A percentile compares a stretch with the other conserved stretches of the same genome.
These are phyloP conservation scores for Chymomyza costata DNA, from an alignment of 1,140 invertebrate species.

Conservation along the genomic window DNA sequence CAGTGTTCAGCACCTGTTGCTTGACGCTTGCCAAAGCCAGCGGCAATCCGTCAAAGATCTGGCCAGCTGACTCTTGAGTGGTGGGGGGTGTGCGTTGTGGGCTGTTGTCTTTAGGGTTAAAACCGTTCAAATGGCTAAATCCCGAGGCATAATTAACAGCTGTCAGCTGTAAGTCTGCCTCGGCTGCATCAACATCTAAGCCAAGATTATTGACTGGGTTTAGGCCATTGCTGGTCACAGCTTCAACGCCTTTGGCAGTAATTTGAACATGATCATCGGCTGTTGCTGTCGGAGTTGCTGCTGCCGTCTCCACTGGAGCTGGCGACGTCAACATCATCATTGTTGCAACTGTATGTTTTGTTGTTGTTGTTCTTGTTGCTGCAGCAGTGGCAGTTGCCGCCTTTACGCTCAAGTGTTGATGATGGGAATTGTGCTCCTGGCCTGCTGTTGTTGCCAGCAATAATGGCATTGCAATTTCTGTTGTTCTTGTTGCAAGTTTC, in stretches of 20 bases:
- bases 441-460: slow-evolving; percentile 41
- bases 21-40: slow-evolving; percentile 5
- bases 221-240: slow-evolving; percentile 3
- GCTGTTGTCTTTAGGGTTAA: slow-evolving; percentile 57
- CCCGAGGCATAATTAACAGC: slow-evolving; percentile 64
- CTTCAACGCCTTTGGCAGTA: slow-evolving; percentile 63
- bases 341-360: slow-evolving; percentile 21
- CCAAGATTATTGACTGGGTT: slow-evolving; percentile 54
- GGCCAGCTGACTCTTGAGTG: too few relatives aligned
- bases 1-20: slow-evolving; percentile 19
- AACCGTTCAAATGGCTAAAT: slow-evolving; percentile 69
- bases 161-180: slow-evolving; percentile 29
- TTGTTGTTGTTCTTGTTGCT: slow-evolving; percentile 24
- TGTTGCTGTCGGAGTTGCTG: slow-evolving; percentile 25
- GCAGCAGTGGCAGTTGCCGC: slow-evolving; percentile 17
- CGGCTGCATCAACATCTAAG: slow-evolving; percentile 13
- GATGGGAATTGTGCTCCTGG: slow-evolving; percentile 55
- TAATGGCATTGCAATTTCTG: slow-evolving; percentile 33
- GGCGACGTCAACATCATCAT: neutral
- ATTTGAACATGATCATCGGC: slow-evolving; percentile 73
- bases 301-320: slow-evolving; percentile 13
- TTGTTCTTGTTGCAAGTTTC: slow-evolving; percentile 23
- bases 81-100: slow-evolving; percentile 25
- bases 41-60: too few relatives aligned
- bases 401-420: slow-evolving; percentile 44